phyloP scores from a whole-genome alignment of 2,797 vertebrate genomes.

The Morus bassanus region DNA sequence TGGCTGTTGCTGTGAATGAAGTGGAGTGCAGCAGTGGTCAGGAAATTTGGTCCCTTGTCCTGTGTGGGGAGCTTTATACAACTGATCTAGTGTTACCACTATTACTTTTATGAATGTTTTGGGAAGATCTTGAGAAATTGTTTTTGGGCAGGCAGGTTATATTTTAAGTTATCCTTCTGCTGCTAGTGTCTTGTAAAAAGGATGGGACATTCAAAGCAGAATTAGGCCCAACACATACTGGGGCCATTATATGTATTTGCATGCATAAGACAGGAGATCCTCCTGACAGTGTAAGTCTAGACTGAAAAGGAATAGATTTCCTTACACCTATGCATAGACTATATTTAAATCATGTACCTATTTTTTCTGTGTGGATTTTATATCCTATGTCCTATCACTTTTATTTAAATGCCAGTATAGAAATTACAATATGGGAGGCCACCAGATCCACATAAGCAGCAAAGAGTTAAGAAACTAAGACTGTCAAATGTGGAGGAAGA shows the following conservation, averaged over 20 bases:
- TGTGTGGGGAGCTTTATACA: neutral
- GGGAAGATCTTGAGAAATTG: neutral
- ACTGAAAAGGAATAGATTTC: neutral
- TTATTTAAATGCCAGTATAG: neutral
- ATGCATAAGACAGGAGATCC: neutral
- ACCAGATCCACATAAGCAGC: neutral
- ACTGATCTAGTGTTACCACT: neutral
- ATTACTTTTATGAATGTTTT: neutral
- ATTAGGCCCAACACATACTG: neutral
- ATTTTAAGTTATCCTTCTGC: neutral
- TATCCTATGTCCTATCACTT: neutral
- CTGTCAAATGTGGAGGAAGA: neutral
- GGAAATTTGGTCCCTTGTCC: neutral
- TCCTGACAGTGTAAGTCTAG: neutral
- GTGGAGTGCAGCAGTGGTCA: neutral
- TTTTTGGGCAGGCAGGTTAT: neutral
- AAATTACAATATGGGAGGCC: neutral
- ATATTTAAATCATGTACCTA: neutral
- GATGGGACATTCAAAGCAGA: neutral
- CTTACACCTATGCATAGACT: neutral
- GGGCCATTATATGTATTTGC: neutral
- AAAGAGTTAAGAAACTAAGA: conserved; percentile 62
- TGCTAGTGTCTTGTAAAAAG: neutral
- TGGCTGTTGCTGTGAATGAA: neutral
- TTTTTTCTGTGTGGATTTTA: neutral